Evolutionary conservation across 1,140 invertebrate genomes (phyloP).

Genomic region (Hypsibius dujardini): DNA sequence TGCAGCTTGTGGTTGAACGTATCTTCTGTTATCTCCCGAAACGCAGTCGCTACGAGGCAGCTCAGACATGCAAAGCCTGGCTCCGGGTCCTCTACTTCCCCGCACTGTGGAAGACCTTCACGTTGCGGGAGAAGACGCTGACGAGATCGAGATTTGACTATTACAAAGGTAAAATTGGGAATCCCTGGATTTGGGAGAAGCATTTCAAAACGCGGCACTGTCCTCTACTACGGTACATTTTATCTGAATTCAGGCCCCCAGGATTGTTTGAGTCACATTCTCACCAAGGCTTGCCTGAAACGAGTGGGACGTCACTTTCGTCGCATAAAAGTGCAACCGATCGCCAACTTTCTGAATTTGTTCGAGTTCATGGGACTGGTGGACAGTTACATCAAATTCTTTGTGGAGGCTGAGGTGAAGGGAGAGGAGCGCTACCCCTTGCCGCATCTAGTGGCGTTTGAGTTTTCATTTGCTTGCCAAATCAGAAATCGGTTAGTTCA

Average conservation of each 20-base stretch:
- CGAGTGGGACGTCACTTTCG: slow-evolving; percentile 49
- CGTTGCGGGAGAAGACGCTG: slow-evolving; percentile 50
- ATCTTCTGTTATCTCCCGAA: slow-evolving; percentile 52
- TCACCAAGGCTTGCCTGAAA: slow-evolving; percentile 50
- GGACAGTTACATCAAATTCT: slow-evolving; percentile 48
- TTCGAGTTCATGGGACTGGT: slow-evolving; percentile 66
- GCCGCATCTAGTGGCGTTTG: slow-evolving; percentile 28
- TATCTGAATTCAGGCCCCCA: slow-evolving; percentile 27
- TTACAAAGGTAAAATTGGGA: slow-evolving; percentile 54
- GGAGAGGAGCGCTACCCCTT: slow-evolving; percentile 27
- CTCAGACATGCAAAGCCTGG: slow-evolving; percentile 29
- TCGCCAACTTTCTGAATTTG: slow-evolving; percentile 60
- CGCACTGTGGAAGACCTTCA: slow-evolving; percentile 52
- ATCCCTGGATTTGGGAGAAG: slow-evolving; percentile 1
- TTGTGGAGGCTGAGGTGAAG: background rate
- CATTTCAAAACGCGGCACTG: background rate
- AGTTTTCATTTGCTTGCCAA: slow-evolving; percentile 62
- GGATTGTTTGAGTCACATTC: slow-evolving; percentile 53
- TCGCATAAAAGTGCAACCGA: slow-evolving; percentile 49
- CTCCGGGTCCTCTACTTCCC: slow-evolving; percentile 48
- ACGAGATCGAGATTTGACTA: slow-evolving; percentile 58
- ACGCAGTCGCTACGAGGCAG: slow-evolving; percentile 51
- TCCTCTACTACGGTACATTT: background rate
- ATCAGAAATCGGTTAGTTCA: slow-evolving; percentile 40
- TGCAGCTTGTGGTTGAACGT: slow-evolving; percentile 44